Conservation (phyloP, 2,888 invertebrate species). For the Pyrgus malvae region DNA sequence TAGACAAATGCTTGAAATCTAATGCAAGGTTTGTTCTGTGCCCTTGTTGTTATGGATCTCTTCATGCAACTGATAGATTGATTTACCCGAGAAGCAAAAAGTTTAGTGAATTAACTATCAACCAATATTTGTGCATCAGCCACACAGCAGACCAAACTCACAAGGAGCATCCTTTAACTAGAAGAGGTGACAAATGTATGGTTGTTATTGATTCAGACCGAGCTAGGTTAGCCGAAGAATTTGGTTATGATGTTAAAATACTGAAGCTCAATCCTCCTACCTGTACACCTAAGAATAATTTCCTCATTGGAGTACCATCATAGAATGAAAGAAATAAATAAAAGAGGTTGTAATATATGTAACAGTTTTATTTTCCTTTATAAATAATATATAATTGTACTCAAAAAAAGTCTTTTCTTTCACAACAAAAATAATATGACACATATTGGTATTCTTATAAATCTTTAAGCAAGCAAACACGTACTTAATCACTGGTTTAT, state of each 20-base stretch:
- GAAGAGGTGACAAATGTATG: slow-evolving; percentile 93
- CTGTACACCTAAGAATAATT: slow-evolving; percentile 96
- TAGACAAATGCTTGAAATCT: slow-evolving; percentile 89
- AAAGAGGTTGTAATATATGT: slow-evolving; percentile 29
- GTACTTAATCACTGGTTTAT: slow-evolving; percentile 12
- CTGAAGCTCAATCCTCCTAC: slow-evolving; percentile 89
- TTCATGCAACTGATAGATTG: slow-evolving; percentile 90
- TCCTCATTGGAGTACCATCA: slow-evolving; percentile 85
- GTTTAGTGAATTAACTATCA: slow-evolving; percentile 72
- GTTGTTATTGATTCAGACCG: slow-evolving; percentile 93
- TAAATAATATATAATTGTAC: slow-evolving; percentile 33
- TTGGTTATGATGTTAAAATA: slow-evolving; percentile 88
- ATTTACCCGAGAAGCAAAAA: slow-evolving; percentile 90
- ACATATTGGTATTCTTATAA: background rate
- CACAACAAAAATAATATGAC: slow-evolving; percentile 2
- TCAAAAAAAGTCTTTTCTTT: slow-evolving; percentile 32
- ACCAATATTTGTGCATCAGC: slow-evolving; percentile 90
- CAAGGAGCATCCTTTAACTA: slow-evolving; percentile 84
- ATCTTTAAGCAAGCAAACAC: slow-evolving; percentile 10
- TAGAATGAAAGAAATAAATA: slow-evolving; percentile 29
- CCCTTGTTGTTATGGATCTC: slow-evolving; percentile 96
- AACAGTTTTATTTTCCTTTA: slow-evolving; percentile 32
- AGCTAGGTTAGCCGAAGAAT: slow-evolving; percentile 87
- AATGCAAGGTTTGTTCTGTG: slow-evolving; percentile 93
- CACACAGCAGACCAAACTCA: slow-evolving; percentile 97